Base-by-base conservation (phyloP, 2,113 vertebrate species). In the Apteryx owenii region DNA sequence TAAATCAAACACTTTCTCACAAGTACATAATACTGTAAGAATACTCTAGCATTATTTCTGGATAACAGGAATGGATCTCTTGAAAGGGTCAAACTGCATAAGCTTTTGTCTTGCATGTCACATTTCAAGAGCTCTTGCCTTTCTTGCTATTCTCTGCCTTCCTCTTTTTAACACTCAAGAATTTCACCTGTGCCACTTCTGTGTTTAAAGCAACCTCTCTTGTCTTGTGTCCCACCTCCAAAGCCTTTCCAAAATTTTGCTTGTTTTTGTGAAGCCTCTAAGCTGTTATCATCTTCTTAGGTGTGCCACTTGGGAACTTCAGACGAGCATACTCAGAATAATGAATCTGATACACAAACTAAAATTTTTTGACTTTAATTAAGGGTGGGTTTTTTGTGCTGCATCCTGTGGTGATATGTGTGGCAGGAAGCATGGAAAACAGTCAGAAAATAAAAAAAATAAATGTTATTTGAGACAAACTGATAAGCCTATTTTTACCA, bases 221-320 rank as follows among this genome's bases (percentile, higher is more conserved):
- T 1, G 1, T 9, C 42, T 75, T 10, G 2, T 2, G 0, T 25
- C 21, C 21, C 11, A 0, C 25, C 40, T 21, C 50, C 3, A 10
- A 61, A 28, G 51, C 29, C 60, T 66, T 81, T 26, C 73, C 38
- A 23, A 75, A 60, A 44, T 28, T 73, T 36, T 38, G 11, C 38
- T 48, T 2, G 10, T 44, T 81, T 56, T 70, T 33, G 44, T 40
- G 73, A 62, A 60, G 65, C 3, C 1, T 61, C 48, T 2, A 7
- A 36, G 31, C 15, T 33, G 46, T 44, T 76, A 5, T 13, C 28
- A 23, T 25, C 50, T 64, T 17, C 62, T 48, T 2, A 62, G 3
- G 16, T 19, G 36, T 33, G n/a, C 48, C 12, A 2, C 0, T 0
- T 6, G 23, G 29, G 12, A 62, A 14, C 36, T 19, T 48, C 60